Base-by-base conservation (phyloP, 2,113 vertebrate species). In the Oenanthe oenanthe region DNA sequence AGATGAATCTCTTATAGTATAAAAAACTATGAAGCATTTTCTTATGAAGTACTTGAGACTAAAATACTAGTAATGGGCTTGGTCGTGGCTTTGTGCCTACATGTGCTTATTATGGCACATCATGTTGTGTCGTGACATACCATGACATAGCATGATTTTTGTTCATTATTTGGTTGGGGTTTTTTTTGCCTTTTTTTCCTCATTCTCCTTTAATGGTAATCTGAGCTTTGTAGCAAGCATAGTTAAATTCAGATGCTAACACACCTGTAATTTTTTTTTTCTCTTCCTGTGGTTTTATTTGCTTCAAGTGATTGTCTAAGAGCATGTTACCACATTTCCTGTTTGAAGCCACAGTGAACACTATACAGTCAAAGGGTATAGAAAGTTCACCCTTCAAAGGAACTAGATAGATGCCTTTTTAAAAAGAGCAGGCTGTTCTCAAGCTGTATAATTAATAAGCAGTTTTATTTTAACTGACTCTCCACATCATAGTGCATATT, bases 261-360 rank as follows among this genome's bases (percentile, higher is more conserved):
- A 56, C 87, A 95, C 38, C 65, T 90, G 60, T 73, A 28, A 13
- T 73, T 36, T 36, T 68, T 87, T 45, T 93, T 66, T 28, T 50
- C 36, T 81, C 65, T 93, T 96, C 84, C 78, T 95, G 65, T 94
- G 88, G 84, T 82, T 82, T 95, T 87, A 42, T 82, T 89, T 91
- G 61, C 61, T 60, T 80, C 36, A 86, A 74, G 51, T 79, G 72
- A 60, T 79, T 89, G 72, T 89, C 43, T 58, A 13, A 81, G 47
- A 78, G 36, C 1, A 0, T 40, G 38, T 94, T 92, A 70, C 47
- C 14, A 1, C 48, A 45, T n/a, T 93, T 96, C 85, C 92, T 95
- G 91, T 91, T 88, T 71, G 75, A 70, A 93, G 48, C 78, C 61
- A 7, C 50, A 76, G 36, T 34, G 62, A 82, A 25, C 11, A 3